Evolutionary conservation across 2,113 vertebrate species (phyloP).

Genomic region (Microtus ochrogaster): DNA sequence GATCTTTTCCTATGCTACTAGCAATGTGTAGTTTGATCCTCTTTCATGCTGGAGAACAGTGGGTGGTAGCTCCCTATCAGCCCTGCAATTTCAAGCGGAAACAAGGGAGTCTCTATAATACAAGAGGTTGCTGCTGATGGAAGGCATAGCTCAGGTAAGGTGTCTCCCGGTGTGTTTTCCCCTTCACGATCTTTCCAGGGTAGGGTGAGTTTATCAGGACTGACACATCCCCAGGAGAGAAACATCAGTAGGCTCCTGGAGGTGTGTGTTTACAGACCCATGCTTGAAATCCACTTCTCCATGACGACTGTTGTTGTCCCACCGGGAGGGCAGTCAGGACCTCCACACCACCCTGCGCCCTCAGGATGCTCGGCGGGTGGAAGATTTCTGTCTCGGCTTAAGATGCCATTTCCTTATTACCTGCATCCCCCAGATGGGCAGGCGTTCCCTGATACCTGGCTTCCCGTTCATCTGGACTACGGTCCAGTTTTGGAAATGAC

Average conservation of each 20-base stretch:
- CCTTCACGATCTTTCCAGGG: neutral
- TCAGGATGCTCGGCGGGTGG: neutral
- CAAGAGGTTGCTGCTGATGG: neutral
- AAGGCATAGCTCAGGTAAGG: no score
- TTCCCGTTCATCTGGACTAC: neutral
- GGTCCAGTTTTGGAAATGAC: neutral
- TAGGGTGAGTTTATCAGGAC: neutral
- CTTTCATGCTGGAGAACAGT: no score
- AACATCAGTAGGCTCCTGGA: neutral
- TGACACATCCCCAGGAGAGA: neutral
- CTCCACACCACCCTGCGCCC: neutral
- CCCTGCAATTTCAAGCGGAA: neutral
- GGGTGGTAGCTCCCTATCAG: neutral
- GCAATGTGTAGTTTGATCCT: neutral
- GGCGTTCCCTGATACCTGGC: neutral
- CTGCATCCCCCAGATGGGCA: neutral
- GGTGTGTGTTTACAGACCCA: neutral
- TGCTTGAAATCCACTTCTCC: neutral
- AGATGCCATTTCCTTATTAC: neutral
- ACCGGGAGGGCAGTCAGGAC: fast-evolving
- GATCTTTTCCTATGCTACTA: neutral
- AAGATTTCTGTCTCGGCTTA: neutral
- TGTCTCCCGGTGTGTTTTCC: neutral
- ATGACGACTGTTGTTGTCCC: neutral
- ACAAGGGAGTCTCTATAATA: neutral